Evolutionary conservation across 2,113 vertebrate species (phyloP), one percentile per base, ranked within the genome.

Genomic region (Sitta europaea): DNA sequence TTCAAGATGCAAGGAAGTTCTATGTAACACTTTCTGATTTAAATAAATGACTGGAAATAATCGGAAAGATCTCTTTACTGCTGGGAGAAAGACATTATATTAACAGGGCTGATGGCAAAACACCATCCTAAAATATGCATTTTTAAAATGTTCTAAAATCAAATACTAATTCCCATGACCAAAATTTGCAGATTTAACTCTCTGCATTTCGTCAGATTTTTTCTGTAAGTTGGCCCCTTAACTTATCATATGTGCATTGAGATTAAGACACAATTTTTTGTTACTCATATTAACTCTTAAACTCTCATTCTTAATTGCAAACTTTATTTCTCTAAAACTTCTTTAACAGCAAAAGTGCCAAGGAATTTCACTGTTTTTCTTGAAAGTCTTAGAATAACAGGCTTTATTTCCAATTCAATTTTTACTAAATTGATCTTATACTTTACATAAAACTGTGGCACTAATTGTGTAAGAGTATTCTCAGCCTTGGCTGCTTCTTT

Each of bases 1-100:
- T 97, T 94, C 84, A 96, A 85, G 78, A 94, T 31, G 47, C 17
- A 83, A 58, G 73, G 75, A 95, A 96, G 83, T 88, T 90, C 22
- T 55, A 28, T 45, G 14, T 5, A 48, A 90, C 91, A 33, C 58
- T 90, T 82, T 86, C 65, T 85, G 58, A n/a, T 51, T 87, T 89
- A 81, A 96, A 88, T 82, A 95, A 93, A 82, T 10, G 24, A 65
- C 18, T 75, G 36, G n/a, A n/a, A n/a, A n/a, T n/a, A n/a, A n/a
- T n/a, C 4, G 1, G 53, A 94, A 92, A 29, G 74, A 43, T 77
- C 54, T 87, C 86, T 68, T 33, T 67, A 57, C 15, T 65, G 14
- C 48, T 21, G 27, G 40, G 22, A 45, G 38, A 74, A 91, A 90
- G 86, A 91, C 24, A 40, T 67, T 51, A 50, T 28, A n/a, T 10